A percentile compares a stretch with the other conserved stretches of the same genome.
These are phyloP conservation scores for Xenopus tropicalis DNA, from an alignment of 2,113 vertebrate species.

Conservation along the genomic window UCB_Xtro_10.0 CM004445.2:91625001-91625500, in stretches of 20 bases:
- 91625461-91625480: too few species aligned
- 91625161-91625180: slow-evolving; percentile 98
- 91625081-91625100: slow-evolving; percentile 90
- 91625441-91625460: too few species aligned
- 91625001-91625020: too few species aligned
- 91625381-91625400: too few species aligned
- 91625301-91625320: too few species aligned
- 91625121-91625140: slow-evolving; percentile 94
- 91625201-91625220: slow-evolving; percentile 97
- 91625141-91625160: slow-evolving; percentile 92
- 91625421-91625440: too few species aligned
- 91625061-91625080: slow-evolving; percentile 52
- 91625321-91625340: not conserved
- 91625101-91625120: slow-evolving; percentile 94
- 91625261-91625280: slow-evolving; percentile 76
- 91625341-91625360: too few species aligned
- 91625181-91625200: slow-evolving; percentile 94
- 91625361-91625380: too few species aligned
- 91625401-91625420: too few species aligned
- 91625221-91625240: slow-evolving; percentile 89
- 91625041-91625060: too few species aligned
- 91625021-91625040: too few species aligned
- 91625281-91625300: not conserved
- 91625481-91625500: too few species aligned
- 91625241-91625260: slow-evolving; percentile 85